Base-by-base conservation (phyloP, 2,888 invertebrate species). In the Dolichomitus sp. region DNA sequence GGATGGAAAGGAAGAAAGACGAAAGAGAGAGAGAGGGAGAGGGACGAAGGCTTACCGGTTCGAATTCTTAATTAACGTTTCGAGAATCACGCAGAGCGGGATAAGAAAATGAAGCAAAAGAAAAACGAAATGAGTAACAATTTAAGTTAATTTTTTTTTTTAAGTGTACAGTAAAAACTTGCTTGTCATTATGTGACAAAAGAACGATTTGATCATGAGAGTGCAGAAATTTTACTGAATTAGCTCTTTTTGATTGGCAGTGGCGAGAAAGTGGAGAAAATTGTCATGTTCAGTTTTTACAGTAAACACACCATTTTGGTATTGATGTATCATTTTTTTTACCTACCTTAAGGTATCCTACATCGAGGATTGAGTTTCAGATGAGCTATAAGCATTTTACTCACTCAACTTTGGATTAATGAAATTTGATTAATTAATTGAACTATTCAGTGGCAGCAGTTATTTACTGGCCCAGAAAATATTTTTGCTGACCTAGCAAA, bases 1-100 rank as follows among this genome's bases (percentile, higher is more conserved):
- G 68, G 40, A 54, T 61, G 9, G n/a, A 69, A 61, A 17, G 17
- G 65, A 48, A 0, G 40, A 59, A 33, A 72, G 33, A 40, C 14
- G 54, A 54, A 12, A 54, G 54, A 30, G 42, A 23, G 63, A 69
- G 40, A 19, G 19, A 54, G 54, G 19, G 42, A 23, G 63, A 69
- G 40, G 19, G 19, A 63, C 6, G 61, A 50, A 74, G 63, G 52
- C 40, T 74, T 74, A 82, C 68, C 82, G 74, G 69, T 78, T 82
- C 81, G 73, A 78, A 81, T 81, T 69, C 65, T 74, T 78, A 82
- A 82, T 82, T 78, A 82, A 82, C 65, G 63, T 70, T 78, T 70
- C 68, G 70, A 45, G 57, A 45, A 50, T 14, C 68, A 45, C 72
- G 66, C 52, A 42, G 37, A 59, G 42, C 27, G 19, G 48, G 19